Evolutionary conservation across 2,797 vertebrate genomes (phyloP).

Genomic region (Xenentodon cancila): DNA sequence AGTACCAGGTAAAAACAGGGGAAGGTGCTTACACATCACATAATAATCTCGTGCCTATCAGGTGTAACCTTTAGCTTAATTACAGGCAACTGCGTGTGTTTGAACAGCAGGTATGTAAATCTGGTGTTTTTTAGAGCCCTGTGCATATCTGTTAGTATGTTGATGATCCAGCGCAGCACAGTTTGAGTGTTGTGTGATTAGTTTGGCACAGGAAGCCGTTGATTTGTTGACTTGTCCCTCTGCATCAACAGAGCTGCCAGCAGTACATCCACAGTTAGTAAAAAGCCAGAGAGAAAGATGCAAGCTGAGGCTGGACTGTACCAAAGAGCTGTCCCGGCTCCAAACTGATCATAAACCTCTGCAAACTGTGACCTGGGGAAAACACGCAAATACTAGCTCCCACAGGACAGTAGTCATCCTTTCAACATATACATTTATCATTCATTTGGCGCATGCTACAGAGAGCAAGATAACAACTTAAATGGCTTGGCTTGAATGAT

Average conservation of each 20-base stretch:
- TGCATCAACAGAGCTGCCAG: constrained; percentile 71
- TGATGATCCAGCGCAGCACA: constrained; percentile 64
- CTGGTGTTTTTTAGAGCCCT: constrained; percentile 19
- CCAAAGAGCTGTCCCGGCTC: constrained; percentile 19
- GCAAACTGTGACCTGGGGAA: constrained; percentile 27
- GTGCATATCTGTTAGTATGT: constrained; percentile 43
- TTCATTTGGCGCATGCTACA: constrained; percentile 1
- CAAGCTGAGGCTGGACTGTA: not conserved
- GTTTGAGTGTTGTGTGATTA: constrained; percentile 71
- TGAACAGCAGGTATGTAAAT: constrained; percentile 32
- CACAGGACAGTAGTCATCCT: constrained; percentile 14
- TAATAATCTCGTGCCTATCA: constrained; percentile 43
- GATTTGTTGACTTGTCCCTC: constrained; percentile 81
- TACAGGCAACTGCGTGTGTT: constrained; percentile 32
- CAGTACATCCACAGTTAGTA: constrained; percentile 49
- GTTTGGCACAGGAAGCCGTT: constrained; percentile 69
- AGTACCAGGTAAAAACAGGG: constrained; percentile 43
- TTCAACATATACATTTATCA: constrained; percentile 22
- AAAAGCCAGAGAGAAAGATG: constrained; percentile 29
- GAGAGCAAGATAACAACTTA: not conserved
- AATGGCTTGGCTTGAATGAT: constrained; percentile 7
- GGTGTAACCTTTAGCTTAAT: constrained; percentile 40
- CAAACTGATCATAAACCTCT: constrained; percentile 20
- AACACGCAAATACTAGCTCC: not conserved
- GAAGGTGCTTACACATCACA: constrained; percentile 34